Percentiles rank a stretch among this genome's conserved stretches.
These are phyloP conservation scores for Ichneumoninae sp. DNA, from an alignment of 2,888 invertebrate species.

Conservation along the genomic window DNA sequence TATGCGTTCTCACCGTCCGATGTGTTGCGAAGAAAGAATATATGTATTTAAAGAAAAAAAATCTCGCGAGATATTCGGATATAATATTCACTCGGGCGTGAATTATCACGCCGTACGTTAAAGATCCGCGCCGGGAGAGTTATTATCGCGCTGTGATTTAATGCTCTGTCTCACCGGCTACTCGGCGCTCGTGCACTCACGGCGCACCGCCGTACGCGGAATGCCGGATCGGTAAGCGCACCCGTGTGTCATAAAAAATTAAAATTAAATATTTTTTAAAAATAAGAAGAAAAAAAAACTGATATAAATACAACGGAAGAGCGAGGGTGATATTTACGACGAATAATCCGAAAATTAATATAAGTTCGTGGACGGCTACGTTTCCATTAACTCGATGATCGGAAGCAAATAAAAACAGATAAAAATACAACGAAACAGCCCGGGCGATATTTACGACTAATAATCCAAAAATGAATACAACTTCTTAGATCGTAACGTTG, in stretches of 20 bases:
- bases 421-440: too few relatives aligned
- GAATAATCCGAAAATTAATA: constrained; percentile 41
- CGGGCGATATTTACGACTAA: too few relatives aligned
- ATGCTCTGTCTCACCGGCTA: constrained; percentile 64
- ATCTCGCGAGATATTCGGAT: constrained; percentile 72
- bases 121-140: constrained; percentile 71
- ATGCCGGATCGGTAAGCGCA: constrained; percentile 16
- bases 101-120: constrained; percentile 78
- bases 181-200: constrained; percentile 34
- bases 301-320: background rate
- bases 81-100: constrained; percentile 75
- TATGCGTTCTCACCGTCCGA: constrained; percentile 36
- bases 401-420: too few relatives aligned
- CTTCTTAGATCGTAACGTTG: too few relatives aligned
- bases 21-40: constrained; percentile 17
- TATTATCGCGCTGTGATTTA: constrained; percentile 79
- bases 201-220: background rate
- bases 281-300: background rate
- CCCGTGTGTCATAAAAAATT: background rate
- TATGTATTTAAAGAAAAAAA: constrained; percentile 70
- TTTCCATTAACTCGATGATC: constrained; percentile 24
- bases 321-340: constrained; percentile 55
- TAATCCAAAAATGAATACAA: too few relatives aligned
- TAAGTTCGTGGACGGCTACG: constrained; percentile 32
- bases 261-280: too few relatives aligned